A percentile compares a stretch with the other conserved stretches of the same genome.
Conservation (phyloP, 2,888 invertebrate genomes). For the Drosophila diplacantha region DNA sequence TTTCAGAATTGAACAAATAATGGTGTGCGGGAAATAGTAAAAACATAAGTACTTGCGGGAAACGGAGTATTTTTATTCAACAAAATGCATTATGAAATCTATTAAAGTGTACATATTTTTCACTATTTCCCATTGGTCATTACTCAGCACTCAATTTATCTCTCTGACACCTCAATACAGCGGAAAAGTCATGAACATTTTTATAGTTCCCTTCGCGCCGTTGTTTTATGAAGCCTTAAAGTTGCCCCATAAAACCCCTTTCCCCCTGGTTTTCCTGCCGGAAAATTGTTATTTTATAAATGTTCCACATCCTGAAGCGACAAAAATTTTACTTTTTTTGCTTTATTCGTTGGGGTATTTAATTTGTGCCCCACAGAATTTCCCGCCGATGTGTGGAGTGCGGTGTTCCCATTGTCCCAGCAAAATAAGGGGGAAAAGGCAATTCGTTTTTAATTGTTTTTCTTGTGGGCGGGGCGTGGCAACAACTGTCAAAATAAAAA, state of each 20-base stretch:
- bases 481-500: slow-evolving; percentile 70
- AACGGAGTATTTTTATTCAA: background rate
- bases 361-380: slow-evolving; percentile 38
- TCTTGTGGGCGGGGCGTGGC: slow-evolving; percentile 22
- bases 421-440: slow-evolving; percentile 30
- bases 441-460: slow-evolving; percentile 70
- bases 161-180: slow-evolving; percentile 23
- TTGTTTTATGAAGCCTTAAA: slow-evolving; percentile 39
- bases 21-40: background rate
- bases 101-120: slow-evolving; percentile 2
- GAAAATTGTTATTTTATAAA: slow-evolving; percentile 26
- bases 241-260: slow-evolving; percentile 29
- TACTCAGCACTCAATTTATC: slow-evolving; percentile 27
- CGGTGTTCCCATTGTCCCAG: slow-evolving; percentile 25
- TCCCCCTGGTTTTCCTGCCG: background rate
- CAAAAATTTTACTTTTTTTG: slow-evolving; percentile 19
- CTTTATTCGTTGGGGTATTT: slow-evolving; percentile 34
- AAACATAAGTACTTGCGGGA: background rate
- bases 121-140: slow-evolving; percentile 5
- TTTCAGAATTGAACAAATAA: slow-evolving; percentile 1
- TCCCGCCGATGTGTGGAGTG: slow-evolving; percentile 10
- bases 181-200: slow-evolving; percentile 21
- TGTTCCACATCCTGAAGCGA: slow-evolving; percentile 35
- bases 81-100: slow-evolving; percentile 3
- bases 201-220: slow-evolving; percentile 31